A percentile compares a stretch with the other conserved stretches of the same genome.
Evolutionary conservation across 2,113 vertebrate species (phyloP).

Genomic region (Lampris megalopsis): DNA sequence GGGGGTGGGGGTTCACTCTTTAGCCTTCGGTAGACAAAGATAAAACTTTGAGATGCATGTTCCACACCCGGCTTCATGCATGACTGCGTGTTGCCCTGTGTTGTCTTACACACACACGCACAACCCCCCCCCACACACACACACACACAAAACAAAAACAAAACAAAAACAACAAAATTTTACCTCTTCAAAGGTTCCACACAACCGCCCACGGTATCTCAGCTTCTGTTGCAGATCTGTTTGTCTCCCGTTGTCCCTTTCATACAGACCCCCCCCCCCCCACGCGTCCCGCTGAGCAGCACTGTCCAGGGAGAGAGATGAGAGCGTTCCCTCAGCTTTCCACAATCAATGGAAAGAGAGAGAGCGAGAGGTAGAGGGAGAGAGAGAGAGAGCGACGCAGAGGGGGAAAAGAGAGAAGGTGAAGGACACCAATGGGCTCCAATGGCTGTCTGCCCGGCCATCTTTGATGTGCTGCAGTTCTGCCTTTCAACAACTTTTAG

Average conservation of each 20-base stretch:
- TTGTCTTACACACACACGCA: no score
- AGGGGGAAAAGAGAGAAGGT: constrained; percentile 44
- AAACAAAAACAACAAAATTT: neutral
- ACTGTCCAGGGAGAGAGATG: constrained; percentile 56
- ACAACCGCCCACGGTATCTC: neutral
- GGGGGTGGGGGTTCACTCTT: neutral
- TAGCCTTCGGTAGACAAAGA: neutral
- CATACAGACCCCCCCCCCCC: neutral
- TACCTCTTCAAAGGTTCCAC: neutral
- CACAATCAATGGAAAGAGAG: constrained; percentile 63
- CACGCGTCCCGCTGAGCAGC: constrained; percentile 35
- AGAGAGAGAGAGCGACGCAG: constrained; percentile 1
- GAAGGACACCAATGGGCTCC: constrained; percentile 76
- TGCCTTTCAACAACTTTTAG: constrained; percentile 80
- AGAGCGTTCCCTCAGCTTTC: constrained; percentile 60
- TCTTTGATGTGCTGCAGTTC: constrained; percentile 77
- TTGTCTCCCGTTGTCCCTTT: constrained; percentile 19
- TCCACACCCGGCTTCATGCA: no score
- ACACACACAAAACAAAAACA: no score
- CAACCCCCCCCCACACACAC: no score
- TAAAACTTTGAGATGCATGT: neutral
- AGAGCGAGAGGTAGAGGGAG: constrained; percentile 5
- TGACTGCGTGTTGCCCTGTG: no score
- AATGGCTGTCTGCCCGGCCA: constrained; percentile 76
- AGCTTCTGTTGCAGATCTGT: constrained; percentile 11